Percentiles rank a stretch among this genome's conserved stretches.
phyloP scores from a whole-genome alignment of 2,797 vertebrate genomes.

The Gastrophryne carolinensis region DNA sequence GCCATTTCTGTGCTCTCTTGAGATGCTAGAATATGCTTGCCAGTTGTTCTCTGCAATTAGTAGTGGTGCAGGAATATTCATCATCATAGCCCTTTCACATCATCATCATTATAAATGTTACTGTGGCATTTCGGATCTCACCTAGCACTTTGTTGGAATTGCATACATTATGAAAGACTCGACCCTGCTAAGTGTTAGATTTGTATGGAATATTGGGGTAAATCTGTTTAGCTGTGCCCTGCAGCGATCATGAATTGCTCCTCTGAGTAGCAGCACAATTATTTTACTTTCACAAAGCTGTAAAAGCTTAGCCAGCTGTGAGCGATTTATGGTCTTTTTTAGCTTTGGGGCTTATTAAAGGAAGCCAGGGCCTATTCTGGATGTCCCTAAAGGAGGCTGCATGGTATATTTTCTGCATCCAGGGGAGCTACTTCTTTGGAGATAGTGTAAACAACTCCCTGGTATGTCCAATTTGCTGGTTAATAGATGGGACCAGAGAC shows the following conservation, averaged over 20 bases:
- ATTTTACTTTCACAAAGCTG: not conserved
- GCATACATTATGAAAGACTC: not conserved
- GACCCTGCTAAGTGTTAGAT: not conserved
- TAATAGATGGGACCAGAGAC: too few species aligned
- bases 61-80: not conserved
- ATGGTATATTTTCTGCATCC: too few species aligned
- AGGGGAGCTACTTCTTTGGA: too few species aligned
- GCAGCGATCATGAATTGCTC: not conserved
- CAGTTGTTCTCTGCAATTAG: not conserved
- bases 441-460: too few species aligned
- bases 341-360: too few species aligned
- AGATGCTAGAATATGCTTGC: not conserved
- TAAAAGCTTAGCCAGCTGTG: not conserved
- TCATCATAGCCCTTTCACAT: not conserved
- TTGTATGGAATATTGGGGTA: not conserved
- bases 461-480: too few species aligned
- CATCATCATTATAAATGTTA: not conserved
- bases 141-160: not conserved
- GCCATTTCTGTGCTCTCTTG: not conserved
- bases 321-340: too few species aligned
- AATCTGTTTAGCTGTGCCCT: not conserved
- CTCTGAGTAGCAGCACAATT: not conserved
- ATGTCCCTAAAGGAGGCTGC: too few species aligned
- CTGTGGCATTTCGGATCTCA: not conserved
- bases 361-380: too few species aligned